These are phyloP conservation scores for Ceuthmochares aereus DNA, from an alignment of 2,113 vertebrate genomes.

Conservation along the genomic window DNA sequence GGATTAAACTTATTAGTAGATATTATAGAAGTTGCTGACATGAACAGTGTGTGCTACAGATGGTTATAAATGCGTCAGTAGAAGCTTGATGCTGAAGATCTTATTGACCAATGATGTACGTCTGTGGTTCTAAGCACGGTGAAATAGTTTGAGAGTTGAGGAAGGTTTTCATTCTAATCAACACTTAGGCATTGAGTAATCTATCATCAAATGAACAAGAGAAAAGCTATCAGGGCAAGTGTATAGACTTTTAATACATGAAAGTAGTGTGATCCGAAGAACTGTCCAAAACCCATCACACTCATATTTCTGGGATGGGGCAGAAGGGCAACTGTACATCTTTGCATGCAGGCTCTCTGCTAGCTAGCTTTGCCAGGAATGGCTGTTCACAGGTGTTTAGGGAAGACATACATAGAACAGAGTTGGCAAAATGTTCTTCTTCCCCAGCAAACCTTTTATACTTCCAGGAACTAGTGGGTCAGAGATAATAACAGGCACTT, in stretches of 20 bases:
- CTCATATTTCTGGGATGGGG: neutral
- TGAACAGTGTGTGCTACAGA: neutral
- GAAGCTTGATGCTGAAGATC: neutral
- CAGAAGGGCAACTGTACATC: neutral
- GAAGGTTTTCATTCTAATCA: neutral
- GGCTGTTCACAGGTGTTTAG: neutral
- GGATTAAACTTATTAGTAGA: neutral
- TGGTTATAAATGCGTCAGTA: neutral
- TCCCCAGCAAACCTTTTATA: neutral
- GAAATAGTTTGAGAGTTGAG: neutral
- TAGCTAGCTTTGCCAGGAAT: neutral
- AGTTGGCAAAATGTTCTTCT: neutral
- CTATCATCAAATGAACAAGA: neutral
- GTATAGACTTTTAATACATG: neutral
- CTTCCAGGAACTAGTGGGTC: neutral
- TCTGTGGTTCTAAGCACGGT: neutral
- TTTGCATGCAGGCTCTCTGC: fast-evolving
- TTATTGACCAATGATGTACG: neutral
- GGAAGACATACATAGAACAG: neutral
- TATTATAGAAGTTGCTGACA: neutral
- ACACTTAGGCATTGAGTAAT: neutral
- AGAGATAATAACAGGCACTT: neutral
- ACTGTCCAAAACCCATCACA: fast-evolving
- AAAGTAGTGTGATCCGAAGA: neutral
- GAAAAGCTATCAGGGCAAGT: neutral